Base-by-base conservation (phyloP, 2,888 invertebrate genomes). In the Harpagoxenus sublaevis region DNA sequence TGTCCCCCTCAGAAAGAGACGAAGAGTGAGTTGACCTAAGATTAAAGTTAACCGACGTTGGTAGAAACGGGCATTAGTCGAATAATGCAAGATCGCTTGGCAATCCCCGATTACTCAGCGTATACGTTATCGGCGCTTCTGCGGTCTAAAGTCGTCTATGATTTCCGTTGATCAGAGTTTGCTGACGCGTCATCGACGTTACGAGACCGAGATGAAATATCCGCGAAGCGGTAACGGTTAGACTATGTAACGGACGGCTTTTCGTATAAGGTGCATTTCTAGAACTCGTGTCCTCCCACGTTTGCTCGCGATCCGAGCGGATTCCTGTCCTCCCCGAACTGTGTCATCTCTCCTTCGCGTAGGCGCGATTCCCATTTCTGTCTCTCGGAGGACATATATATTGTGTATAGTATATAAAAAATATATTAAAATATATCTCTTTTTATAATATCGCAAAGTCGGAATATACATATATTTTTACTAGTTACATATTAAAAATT, bases 291-390 rank as follows among this genome's bases (percentile, higher is more conserved):
- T 45, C 12, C 45, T 66, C 68, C 68, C 35, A 68, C 65, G n/a
- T 51, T 12, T 42, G 53, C 31, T 66, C 55, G 15, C n/a, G 9
- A 73, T 23, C 18, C 42, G 5, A 63, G 4, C 51, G 51, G 48
- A 45, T 45, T 55, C 45, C 2, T 15, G 42, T 66, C 42, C 78
- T 39, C 10, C 31, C 15, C 45, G 57, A 78, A 68, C 53, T 57
- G 35, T 79, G 18, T 68, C 66, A 12, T 51, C 28, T 53, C 55
- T 51, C 28, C 65, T 12, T 55, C 45, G 68, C 68, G 70, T 79
- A 35, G 79, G 79, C 55, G 66, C 42, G 8, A 66, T 15, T 42
- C 23, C 65, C 23, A 18, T 15, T n/a, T 66, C 23, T 45, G 6
- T 28, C 45, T 45, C 45, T 42, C 45, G 15, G 2, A 66, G 42